Conservation (phyloP, 2,888 invertebrate species). For the Linyphia triangularis region DNA sequence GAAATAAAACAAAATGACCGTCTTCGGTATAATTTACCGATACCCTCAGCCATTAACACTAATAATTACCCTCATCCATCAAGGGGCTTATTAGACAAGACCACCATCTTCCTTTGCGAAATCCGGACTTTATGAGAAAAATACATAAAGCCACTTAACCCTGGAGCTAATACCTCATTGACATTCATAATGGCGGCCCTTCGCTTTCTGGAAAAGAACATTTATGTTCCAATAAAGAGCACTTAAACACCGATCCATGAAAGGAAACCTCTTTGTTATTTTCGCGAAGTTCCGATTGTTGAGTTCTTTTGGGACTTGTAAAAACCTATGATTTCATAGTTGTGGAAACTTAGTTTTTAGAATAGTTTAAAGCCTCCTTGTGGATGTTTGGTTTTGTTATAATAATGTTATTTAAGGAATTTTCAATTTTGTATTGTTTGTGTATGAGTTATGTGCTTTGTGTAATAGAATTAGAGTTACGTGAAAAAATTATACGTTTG, state of each 20-base stretch:
- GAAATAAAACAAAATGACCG: neutral
- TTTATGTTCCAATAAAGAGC: conserved; percentile 26
- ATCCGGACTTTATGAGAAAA: conserved; percentile 14
- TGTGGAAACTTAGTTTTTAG: too few relatives aligned
- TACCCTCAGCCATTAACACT: conserved; percentile 10
- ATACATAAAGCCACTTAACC: conserved; percentile 35
- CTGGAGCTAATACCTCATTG: conserved; percentile 16
- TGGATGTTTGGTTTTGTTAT: too few relatives aligned
- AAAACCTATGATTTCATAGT: too few relatives aligned
- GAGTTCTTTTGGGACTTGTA: neutral
- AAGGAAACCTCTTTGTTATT: neutral
- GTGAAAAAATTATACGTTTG: too few relatives aligned
- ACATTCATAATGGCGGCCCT: conserved; percentile 31
- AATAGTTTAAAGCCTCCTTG: too few relatives aligned
- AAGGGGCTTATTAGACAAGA: conserved; percentile 18
- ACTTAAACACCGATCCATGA: conserved; percentile 7
- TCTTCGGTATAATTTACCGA: conserved; percentile 1
- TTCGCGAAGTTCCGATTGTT: neutral
- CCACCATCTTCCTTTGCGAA: conserved; percentile 16
- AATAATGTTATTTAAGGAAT: too few relatives aligned
- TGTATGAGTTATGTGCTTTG: too few relatives aligned
- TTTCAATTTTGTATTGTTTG: too few relatives aligned
- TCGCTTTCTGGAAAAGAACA: conserved; percentile 11
- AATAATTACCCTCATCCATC: conserved; percentile 47
- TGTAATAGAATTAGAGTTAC: too few relatives aligned